Evolutionary conservation across 2,888 invertebrate genomes (phyloP).

Genomic region (Acholoe squamosa): DNA sequence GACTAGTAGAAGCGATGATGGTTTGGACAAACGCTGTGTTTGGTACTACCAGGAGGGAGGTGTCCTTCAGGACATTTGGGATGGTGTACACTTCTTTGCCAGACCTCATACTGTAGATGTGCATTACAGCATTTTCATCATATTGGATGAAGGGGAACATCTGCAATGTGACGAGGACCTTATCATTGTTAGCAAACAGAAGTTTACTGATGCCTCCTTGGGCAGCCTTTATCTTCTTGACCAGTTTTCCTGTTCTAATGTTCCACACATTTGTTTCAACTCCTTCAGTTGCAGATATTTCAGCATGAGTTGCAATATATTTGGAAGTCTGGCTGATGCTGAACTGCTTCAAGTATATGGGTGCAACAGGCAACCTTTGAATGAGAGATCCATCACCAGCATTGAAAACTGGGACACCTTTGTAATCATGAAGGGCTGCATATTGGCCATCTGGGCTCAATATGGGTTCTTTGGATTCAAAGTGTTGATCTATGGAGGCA

Average conservation of each 20-base stretch:
- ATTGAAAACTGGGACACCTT: constrained; percentile 72
- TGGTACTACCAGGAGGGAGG: neutral
- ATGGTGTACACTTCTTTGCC: constrained; percentile 2
- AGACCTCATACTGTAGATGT: constrained; percentile 43
- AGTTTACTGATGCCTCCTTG: constrained; percentile 57
- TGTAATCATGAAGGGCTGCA: constrained; percentile 71
- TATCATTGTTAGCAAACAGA: constrained; percentile 52
- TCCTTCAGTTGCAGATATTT: constrained; percentile 60
- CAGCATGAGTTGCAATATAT: constrained; percentile 65
- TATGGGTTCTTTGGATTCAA: constrained; percentile 70
- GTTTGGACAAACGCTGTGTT: neutral
- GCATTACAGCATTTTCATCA: constrained; percentile 16
- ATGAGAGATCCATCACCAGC: constrained; percentile 68
- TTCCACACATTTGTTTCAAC: constrained; percentile 61
- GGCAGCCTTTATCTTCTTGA: neutral
- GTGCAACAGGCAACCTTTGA: constrained; percentile 68
- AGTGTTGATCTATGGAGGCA: constrained; percentile 68
- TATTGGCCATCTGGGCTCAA: constrained; percentile 72
- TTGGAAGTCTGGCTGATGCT: constrained; percentile 38
- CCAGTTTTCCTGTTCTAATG: neutral
- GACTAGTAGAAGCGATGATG: neutral
- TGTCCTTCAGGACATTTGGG: neutral
- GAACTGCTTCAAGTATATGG: constrained; percentile 71
- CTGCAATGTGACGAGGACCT: constrained; percentile 35
- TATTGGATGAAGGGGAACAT: constrained; percentile 39